These are phyloP conservation scores for Tenthredo distinguenda DNA, from an alignment of 2,888 invertebrate species.

Conservation along the genomic window DNA sequence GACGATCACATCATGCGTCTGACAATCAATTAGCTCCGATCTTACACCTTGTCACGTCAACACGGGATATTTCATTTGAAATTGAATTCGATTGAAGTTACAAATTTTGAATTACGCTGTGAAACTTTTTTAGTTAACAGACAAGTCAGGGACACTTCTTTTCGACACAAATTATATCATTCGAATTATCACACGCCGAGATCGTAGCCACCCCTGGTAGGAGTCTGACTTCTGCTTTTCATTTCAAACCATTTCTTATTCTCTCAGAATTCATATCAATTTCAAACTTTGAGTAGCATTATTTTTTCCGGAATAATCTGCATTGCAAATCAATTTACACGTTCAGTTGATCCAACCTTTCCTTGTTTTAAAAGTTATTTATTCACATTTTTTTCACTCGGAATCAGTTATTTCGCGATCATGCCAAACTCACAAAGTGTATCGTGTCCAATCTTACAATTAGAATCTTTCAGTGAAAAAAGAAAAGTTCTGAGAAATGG, in stretches of 20 bases:
- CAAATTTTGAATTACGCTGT: neutral
- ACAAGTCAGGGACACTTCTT: neutral
- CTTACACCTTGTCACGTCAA: neutral
- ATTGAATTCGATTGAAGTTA: neutral
- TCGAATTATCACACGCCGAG: neutral
- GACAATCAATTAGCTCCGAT: neutral
- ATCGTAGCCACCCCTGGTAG: neutral
- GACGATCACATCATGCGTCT: neutral
- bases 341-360: neutral
- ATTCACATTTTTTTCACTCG: neutral
- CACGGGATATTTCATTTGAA: neutral
- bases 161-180: neutral
- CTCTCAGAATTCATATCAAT: conserved; percentile 2
- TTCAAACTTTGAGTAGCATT: neutral
- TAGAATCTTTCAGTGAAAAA: neutral
- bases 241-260: neutral
- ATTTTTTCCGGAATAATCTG: neutral
- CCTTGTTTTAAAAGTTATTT: neutral
- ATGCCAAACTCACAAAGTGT: neutral
- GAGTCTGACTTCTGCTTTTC: neutral
- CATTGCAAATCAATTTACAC: neutral
- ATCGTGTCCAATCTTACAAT: neutral
- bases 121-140: neutral
- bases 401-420: neutral
- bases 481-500: neutral